Percentiles rank a stretch among this genome's conserved stretches.
phyloP scores from a whole-genome alignment of 2,888 invertebrate genomes.

The Sisyra nigra region DNA sequence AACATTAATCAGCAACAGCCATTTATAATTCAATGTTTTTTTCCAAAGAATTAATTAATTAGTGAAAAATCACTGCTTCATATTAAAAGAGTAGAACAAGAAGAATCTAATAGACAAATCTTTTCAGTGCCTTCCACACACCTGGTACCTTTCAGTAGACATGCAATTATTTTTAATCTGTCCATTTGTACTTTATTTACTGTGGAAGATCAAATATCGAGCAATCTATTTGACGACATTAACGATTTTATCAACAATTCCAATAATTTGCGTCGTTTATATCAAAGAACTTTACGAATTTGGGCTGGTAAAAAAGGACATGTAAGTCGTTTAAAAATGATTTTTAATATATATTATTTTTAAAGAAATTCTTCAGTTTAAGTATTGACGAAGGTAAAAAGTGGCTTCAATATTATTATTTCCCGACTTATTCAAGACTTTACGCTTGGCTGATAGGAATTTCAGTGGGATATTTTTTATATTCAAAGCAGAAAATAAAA shows the following conservation, averaged over 20 bases:
- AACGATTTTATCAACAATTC: background rate
- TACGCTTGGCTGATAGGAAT: slow-evolving; percentile 15
- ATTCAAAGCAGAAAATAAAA: slow-evolving; percentile 12
- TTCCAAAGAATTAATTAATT: too few relatives aligned
- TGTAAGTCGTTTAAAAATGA: background rate
- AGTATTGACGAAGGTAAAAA: background rate
- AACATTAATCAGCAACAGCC: too few relatives aligned
- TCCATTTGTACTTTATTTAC: slow-evolving; percentile 20
- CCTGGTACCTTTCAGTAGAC: slow-evolving; percentile 25
- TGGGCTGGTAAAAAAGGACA: background rate
- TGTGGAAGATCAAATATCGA: slow-evolving; percentile 12
- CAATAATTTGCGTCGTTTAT: slow-evolving; percentile 1
- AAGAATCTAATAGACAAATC: too few relatives aligned
- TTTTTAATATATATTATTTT: background rate
- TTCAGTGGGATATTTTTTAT: slow-evolving; percentile 14
- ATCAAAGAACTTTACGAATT: background rate
- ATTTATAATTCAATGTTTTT: too few relatives aligned
- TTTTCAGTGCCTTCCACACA: slow-evolving; percentile 22
- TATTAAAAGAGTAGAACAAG: too few relatives aligned
- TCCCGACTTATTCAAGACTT: slow-evolving; percentile 15
- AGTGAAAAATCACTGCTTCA: too few relatives aligned
- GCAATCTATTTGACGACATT: background rate
- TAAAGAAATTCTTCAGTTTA: background rate
- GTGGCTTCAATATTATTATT: slow-evolving; percentile 10
- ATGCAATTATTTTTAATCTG: slow-evolving; percentile 23